Evolutionary conservation across 1,140 invertebrate species (phyloP).

Genomic region (Anagrus nilaparvatae): DNA sequence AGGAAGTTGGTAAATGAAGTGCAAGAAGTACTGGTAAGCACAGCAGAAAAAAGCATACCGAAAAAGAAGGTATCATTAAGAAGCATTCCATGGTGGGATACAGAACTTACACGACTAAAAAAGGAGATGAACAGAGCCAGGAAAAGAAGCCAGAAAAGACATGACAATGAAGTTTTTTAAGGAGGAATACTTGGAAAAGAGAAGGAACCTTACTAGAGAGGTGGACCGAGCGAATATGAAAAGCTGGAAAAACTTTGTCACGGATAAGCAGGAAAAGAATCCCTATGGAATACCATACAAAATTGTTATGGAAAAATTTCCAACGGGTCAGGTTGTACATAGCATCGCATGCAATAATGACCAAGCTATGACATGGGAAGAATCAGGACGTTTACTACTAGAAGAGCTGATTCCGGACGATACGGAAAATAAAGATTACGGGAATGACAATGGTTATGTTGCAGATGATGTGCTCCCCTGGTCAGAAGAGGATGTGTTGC

Average conservation of each 20-base stretch:
- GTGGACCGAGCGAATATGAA: background rate
- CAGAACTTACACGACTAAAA: background rate
- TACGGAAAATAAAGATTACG: background rate
- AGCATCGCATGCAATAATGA: background rate
- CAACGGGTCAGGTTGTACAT: background rate
- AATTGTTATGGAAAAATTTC: background rate
- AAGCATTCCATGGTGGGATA: background rate
- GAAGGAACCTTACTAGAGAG: background rate
- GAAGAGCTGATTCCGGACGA: slow-evolving; percentile 1
- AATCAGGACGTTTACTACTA: background rate
- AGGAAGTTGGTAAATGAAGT: too few species aligned
- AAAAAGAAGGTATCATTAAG: too few species aligned
- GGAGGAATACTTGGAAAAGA: background rate
- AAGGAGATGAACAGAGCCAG: background rate
- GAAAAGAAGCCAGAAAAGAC: background rate
- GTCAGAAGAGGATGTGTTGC: background rate
- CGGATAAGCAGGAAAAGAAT: background rate
- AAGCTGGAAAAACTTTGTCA: slow-evolving; percentile 2
- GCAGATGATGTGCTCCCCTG: too few species aligned
- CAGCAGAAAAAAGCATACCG: too few species aligned
- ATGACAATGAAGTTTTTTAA: background rate
- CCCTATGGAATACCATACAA: slow-evolving; percentile 2
- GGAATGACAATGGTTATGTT: too few species aligned
- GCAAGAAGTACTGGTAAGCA: too few species aligned
- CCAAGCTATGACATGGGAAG: background rate